A percentile compares a stretch with the other conserved stretches of the same genome.
phyloP scores from a whole-genome alignment of 2,888 invertebrate genomes.

The Sympetrum striolatum region DNA sequence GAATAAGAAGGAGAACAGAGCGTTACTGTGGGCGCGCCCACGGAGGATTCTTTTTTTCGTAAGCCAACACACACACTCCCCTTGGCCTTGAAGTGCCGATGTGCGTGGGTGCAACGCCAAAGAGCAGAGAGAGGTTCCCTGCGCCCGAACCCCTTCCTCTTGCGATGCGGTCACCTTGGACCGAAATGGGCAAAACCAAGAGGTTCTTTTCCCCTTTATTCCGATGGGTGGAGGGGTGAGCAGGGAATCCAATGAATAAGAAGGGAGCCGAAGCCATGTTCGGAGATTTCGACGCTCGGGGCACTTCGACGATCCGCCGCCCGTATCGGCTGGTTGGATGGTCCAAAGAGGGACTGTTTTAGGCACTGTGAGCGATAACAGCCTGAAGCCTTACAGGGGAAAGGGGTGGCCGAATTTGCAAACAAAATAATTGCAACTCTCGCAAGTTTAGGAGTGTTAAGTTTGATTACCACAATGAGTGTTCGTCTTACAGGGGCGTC shows the following conservation, averaged over 20 bases:
- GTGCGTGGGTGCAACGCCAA: neutral
- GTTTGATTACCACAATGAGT: no score
- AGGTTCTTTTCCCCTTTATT: neutral
- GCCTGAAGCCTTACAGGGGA: neutral
- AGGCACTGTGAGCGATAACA: neutral
- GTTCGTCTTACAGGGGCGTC: no score
- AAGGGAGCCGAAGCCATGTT: neutral
- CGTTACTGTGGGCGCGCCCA: slow-evolving; percentile 4
- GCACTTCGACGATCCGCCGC: neutral
- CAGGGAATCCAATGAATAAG: neutral
- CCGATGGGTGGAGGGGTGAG: neutral
- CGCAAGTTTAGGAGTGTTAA: no score
- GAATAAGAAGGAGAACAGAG: neutral
- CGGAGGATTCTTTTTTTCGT: slow-evolving; percentile 29
- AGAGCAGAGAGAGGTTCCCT: neutral
- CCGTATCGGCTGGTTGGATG: neutral
- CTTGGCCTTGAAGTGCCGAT: slow-evolving; percentile 28
- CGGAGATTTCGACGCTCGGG: slow-evolving; percentile 4
- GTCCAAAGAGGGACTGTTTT: neutral
- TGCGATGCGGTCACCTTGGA: slow-evolving; percentile 28
- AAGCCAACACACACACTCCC: neutral
- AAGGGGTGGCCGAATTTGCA: neutral
- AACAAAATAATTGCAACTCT: neutral
- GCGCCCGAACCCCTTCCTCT: neutral
- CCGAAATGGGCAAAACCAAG: slow-evolving; percentile 16